Base-by-base conservation (phyloP, 2,797 vertebrate species). In the Merluccius polli region DNA sequence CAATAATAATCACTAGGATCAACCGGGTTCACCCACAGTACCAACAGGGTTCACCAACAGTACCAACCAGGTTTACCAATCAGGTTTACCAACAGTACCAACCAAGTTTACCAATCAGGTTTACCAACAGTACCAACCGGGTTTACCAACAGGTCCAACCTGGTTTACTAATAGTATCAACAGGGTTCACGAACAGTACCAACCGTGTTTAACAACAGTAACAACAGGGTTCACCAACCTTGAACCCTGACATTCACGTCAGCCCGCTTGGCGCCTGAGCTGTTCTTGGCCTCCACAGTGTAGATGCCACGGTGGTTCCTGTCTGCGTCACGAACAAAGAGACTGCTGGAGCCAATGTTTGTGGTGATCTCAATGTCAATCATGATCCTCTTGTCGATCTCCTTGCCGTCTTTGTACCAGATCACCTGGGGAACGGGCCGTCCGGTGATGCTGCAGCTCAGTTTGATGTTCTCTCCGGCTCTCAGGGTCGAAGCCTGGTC, bases 201-300 rank as follows among this genome's bases (percentile, higher is more conserved):
- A 59, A 59, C 1, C 21, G 8, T 18, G 21, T 59, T 59, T 8
- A 59, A 18, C 21, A 16, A 52, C 15, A 27, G 18, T 5, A 32
- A 33, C 44, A 24, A 35, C 13, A 24, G 70, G 27, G 18, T 48
- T 76, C 13, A 86, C 85, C 48, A 91, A 99, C 98, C 98, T 95
- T 98, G 97, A 32, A 99, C 95, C 95, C 97, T 95, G 81, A 99
- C 94, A 30, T 93, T 97, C 86, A 96, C 92, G n/a, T 99, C 95
- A 87, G 94, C 96, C 83, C 89, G 96, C 90, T 90, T 96, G 73
- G 89, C 90, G 67, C 98, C 98, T 2, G 96, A 98, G 81, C 92
- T 94, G 81, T 98, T 99, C 92, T 95, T 99, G 78, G 97, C 98
- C 92, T 98, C 97, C 63, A 99, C 93, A 2, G 91, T 95, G 74